These are phyloP conservation scores for Drosophila ficusphila DNA, from an alignment of 1,140 invertebrate species.

Conservation along the genomic window DNA sequence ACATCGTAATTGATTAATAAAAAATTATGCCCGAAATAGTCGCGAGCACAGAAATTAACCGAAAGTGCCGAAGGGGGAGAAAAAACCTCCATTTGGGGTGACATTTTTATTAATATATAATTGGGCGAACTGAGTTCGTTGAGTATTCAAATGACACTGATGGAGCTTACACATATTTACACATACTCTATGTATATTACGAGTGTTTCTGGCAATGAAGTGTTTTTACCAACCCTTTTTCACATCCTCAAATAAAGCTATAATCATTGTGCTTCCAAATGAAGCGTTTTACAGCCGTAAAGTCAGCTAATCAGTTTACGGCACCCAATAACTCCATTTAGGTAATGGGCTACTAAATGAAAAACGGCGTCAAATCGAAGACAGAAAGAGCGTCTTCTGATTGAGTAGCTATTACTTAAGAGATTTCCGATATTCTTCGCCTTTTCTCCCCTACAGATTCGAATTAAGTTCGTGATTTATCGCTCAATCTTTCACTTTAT, in stretches of 20 bases:
- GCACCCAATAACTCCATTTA: not conserved
- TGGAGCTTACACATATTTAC: no score
- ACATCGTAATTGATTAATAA: constrained; percentile 70
- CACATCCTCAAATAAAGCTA: not conserved
- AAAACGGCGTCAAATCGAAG: not conserved
- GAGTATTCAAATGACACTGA: constrained; percentile 8
- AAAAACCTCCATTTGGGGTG: constrained; percentile 17
- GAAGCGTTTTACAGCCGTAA: constrained; percentile 1
- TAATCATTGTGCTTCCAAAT: no score
- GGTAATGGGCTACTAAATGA: not conserved
- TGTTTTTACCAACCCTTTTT: not conserved
- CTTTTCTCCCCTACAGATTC: not conserved
- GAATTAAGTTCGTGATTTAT: constrained; percentile 57
- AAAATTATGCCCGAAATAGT: constrained; percentile 71
- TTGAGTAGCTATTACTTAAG: constrained; percentile 37
- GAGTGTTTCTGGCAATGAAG: not conserved
- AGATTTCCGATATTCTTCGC: constrained; percentile 12
- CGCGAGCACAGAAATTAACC: constrained; percentile 35
- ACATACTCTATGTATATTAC: not conserved
- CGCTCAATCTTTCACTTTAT: constrained; percentile 69
- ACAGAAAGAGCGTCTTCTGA: not conserved
- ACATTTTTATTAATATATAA: constrained; percentile 45
- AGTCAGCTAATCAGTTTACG: constrained; percentile 9
- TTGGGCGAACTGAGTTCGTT: constrained; percentile 19
- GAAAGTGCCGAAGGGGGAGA: constrained; percentile 52